phyloP scores from a whole-genome alignment of 2,113 vertebrate species.

The Heptranchias perlo region DNA sequence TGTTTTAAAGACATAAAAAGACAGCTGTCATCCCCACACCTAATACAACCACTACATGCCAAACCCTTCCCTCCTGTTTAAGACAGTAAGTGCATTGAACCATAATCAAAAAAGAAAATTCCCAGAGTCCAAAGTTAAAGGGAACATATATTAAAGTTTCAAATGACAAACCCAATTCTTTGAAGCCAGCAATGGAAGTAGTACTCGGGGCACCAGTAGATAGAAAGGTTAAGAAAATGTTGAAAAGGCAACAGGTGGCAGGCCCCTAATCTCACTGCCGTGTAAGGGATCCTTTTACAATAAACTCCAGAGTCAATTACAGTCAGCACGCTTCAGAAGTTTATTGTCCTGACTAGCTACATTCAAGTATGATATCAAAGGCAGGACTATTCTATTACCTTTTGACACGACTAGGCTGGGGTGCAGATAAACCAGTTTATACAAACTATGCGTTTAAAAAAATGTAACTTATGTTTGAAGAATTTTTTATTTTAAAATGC shows the following conservation, averaged over 20 bases:
- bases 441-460: background rate
- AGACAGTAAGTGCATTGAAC: constrained; percentile 10
- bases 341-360: constrained; percentile 46
- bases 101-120: constrained; percentile 4
- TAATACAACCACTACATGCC: background rate
- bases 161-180: constrained; percentile 26
- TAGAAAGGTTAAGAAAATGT: constrained; percentile 36
- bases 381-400: constrained; percentile 55
- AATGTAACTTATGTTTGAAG: background rate
- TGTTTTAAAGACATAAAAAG: background rate
- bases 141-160: constrained; percentile 28
- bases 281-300: constrained; percentile 43
- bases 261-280: constrained; percentile 33
- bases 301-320: constrained; percentile 55
- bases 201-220: constrained; percentile 7
- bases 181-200: constrained; percentile 30
- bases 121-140: constrained; percentile 13
- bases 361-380: constrained; percentile 46
- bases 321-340: constrained; percentile 49
- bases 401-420: constrained; percentile 9
- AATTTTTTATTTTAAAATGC: background rate
- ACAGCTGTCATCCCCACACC: constrained; percentile 20
- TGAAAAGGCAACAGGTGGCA: constrained; percentile 41
- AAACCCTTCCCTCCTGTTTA: background rate
- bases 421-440: background rate